Base-by-base conservation (phyloP, 2,113 vertebrate genomes). In the Carlito syrichta region DNA sequence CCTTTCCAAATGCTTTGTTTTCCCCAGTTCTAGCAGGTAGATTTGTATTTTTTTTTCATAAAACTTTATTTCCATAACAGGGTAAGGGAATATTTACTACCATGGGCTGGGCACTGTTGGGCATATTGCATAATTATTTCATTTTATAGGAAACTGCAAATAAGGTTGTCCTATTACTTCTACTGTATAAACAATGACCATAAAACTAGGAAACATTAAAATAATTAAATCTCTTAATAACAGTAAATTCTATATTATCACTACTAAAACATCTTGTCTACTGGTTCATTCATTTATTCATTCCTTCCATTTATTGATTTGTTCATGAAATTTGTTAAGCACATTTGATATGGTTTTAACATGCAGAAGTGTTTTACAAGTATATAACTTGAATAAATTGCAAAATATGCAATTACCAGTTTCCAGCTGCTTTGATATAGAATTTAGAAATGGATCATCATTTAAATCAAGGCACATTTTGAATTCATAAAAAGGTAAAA, bases 401-500 rank as follows among this genome's bases (percentile, higher is more conserved):
- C 35, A 82, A 81, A n/a, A 82, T 35, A 45, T 69, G n/a, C 16
- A 56, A n/a, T 69, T 84, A 90, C 35, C 12, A 74, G 48, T 84
- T 91, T 50, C 14, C 76, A 54, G 30, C 13, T 95, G 27, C 63
- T 91, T 71, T 71, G 38, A 50, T 48, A 86, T 56, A 94, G n/a
- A 86, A 89, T 89, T 85, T 95, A 91, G 73, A 93, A n/a, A n/a
- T n/a, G n/a, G 30, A 66, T 77, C 22, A 79, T 78, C 38, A 73
- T 32, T 69, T 77, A 93, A 90, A 63, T n/a, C 62, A 94, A 84
- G 69, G 16, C 8, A 54, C 3, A 54, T 60, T 73, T n/a, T 90
- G 19, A 94, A 94, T 76, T 86, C 10, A 12, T 56, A 74, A 58
- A 43, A 86, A 89, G 35, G 40, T 10, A 86, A 69, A 90, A 20